Evolutionary conservation across 2,797 vertebrate species (phyloP).

Genomic region (Propithecus deckenii): DNA sequence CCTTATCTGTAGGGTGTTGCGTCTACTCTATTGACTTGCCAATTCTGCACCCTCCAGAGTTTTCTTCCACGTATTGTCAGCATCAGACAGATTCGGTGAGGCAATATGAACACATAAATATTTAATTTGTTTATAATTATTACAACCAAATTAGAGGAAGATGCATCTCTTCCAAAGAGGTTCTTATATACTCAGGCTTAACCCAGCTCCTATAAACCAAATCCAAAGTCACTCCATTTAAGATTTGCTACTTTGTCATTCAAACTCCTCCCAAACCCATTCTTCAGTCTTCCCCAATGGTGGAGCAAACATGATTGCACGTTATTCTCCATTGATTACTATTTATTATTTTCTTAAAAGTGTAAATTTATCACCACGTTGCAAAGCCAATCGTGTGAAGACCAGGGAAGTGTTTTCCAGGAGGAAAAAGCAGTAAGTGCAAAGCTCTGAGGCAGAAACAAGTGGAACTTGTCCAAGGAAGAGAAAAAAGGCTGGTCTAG

Average conservation of each 20-base stretch:
- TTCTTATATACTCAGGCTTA: not conserved
- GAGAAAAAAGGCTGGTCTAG: not conserved
- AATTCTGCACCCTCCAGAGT: not conserved
- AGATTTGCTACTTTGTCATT: not conserved
- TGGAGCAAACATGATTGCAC: not conserved
- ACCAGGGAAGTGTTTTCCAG: not conserved
- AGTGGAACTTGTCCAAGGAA: not conserved
- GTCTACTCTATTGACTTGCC: not conserved
- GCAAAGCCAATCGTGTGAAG: not conserved
- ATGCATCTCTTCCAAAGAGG: not conserved
- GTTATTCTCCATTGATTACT: not conserved
- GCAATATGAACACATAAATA: not conserved
- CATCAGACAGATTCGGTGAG: not conserved
- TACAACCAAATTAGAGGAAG: not conserved
- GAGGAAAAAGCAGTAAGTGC: not conserved
- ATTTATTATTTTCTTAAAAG: not conserved
- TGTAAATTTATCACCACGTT: not conserved
- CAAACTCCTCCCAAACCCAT: not conserved
- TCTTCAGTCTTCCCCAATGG: not conserved
- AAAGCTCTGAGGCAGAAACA: not conserved
- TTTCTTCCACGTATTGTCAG: not conserved
- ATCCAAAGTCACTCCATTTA: not conserved
- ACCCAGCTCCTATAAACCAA: not conserved
- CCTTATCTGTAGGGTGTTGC: not conserved
- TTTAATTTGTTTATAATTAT: not conserved